Conservation (phyloP, 2,888 invertebrate species). For the Heteromurus nitidus region DNA sequence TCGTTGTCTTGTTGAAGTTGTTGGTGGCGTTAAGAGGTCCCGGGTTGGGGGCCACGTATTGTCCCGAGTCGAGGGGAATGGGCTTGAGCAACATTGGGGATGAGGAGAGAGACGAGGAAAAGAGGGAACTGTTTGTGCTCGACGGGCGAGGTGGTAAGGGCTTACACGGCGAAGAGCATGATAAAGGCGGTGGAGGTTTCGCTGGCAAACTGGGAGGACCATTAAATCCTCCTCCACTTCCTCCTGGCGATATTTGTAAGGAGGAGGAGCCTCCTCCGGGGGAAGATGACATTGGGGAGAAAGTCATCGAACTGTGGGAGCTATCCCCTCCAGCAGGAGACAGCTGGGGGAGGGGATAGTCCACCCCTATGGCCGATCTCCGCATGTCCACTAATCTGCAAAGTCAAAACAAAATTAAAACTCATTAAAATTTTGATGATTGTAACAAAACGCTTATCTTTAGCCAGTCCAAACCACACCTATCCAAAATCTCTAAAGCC, state of each 20-base stretch:
- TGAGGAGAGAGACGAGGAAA: constrained; percentile 48
- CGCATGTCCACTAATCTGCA: constrained; percentile 72
- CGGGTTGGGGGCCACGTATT: constrained; percentile 44
- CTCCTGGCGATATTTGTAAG: constrained; percentile 60
- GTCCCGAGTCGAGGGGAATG: constrained; percentile 31
- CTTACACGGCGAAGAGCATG: constrained; percentile 58
- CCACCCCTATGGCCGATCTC: constrained; percentile 68
- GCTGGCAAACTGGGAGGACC: constrained; percentile 39
- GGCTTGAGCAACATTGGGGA: constrained; percentile 50
- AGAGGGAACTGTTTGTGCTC: constrained; percentile 69
- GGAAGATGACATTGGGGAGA: constrained; percentile 46
- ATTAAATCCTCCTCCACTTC: not conserved
- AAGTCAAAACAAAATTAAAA: constrained; percentile 12
- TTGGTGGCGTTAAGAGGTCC: constrained; percentile 16
- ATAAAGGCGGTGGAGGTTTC: constrained; percentile 34
- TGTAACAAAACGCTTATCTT: no score
- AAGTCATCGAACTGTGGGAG: constrained; percentile 43
- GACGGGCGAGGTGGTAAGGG: constrained; percentile 70
- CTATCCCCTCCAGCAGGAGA: constrained; percentile 46
- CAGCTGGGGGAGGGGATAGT: constrained; percentile 41
- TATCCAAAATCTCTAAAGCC: constrained; percentile 43
- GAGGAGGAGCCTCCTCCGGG: constrained; percentile 39
- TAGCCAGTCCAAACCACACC: no score
- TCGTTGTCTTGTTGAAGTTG: constrained; percentile 2
- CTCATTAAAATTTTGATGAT: no score